These are phyloP conservation scores for Agrypnia vestita DNA, from an alignment of 1,140 invertebrate genomes.

Conservation along the genomic window DNA sequence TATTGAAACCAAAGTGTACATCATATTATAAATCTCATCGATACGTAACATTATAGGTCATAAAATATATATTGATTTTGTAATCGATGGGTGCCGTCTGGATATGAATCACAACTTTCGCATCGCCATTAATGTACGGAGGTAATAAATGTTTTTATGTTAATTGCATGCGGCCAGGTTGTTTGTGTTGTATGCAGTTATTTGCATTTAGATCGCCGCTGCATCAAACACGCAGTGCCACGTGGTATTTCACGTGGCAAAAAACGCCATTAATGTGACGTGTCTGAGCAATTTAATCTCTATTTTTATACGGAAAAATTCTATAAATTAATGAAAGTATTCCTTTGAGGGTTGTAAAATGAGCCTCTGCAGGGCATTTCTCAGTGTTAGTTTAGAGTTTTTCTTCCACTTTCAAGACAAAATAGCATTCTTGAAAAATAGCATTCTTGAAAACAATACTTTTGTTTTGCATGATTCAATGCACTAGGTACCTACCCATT, in stretches of 20 bases:
- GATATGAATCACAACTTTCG: too few species aligned
- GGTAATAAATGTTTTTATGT: constrained; percentile 45
- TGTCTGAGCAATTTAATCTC: constrained; percentile 4
- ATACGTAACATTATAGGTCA: too few species aligned
- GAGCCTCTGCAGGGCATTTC: neutral
- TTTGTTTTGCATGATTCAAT: neutral
- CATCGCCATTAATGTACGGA: too few species aligned
- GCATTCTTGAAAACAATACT: neutral
- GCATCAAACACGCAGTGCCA: constrained; percentile 11
- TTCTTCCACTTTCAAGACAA: too few species aligned
- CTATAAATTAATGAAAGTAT: constrained; percentile 18
- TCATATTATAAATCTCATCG: too few species aligned
- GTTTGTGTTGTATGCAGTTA: constrained; percentile 30
- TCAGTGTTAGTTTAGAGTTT: neutral
- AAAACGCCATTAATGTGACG: constrained; percentile 28
- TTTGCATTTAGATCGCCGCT: constrained; percentile 11
- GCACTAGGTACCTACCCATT: too few species aligned
- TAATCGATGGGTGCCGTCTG: too few species aligned
- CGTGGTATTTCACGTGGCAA: constrained; percentile 2
- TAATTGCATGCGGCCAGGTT: constrained; percentile 40
- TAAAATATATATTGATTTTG: too few species aligned
- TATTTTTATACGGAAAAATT: neutral
- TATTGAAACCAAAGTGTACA: too few species aligned
- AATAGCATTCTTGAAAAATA: neutral
- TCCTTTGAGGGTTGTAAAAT: constrained; percentile 18